Evolutionary conservation across 2,113 vertebrate species (phyloP), one percentile per base, ranked within the genome.

Genomic region (Myrmecophaga tridactyla): DNA sequence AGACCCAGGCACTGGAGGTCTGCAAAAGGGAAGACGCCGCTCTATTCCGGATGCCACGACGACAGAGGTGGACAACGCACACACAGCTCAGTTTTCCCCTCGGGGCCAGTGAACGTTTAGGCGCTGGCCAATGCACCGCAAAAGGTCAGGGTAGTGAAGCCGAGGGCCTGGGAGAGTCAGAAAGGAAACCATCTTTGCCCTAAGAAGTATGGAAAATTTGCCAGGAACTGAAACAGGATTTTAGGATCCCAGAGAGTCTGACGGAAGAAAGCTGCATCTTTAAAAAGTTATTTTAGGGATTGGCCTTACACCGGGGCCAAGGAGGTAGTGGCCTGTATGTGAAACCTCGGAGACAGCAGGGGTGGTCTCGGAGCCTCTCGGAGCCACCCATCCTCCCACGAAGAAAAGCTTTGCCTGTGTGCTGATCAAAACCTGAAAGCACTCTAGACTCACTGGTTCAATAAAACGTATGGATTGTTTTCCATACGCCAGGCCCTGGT

Each of bases 231-330:
- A 76, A 89, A 63, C 65, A 15, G 58, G 36, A 69, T 78, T 94
- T 95, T 90, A 96, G 86, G n/a, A 77, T 94, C 82, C 90, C 95
- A 95, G 90, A 86, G 90, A 96, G 92, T 53, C 69, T 94, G 70
- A 81, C 0, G 1, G 84, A 95, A 92, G 72, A 92, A 96, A 94
- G 25, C 29, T 80, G 4, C 53, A 41, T 96, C 95, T 95, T 94
- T 92, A 78, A 92, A 97, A 94, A 63, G 69, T 92, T 89, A 95
- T 90, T 92, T 94, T 92, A 92, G 78, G 81, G 31, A 63, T n/a
- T 86, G 31, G 21, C 51, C 93, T 86, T 56, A 63, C 43, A 10
- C 6, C 1, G 75, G 46, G 27, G 11, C 1, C 3, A 25, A 80
- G 69, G 46, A 96, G 75, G 65, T 25, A 11, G 65, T 2, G 81